Evolutionary conservation across 2,113 vertebrate genomes (phyloP), one percentile per base, ranked within the genome.

Genomic region (Phrynosoma platyrhinos): DNA sequence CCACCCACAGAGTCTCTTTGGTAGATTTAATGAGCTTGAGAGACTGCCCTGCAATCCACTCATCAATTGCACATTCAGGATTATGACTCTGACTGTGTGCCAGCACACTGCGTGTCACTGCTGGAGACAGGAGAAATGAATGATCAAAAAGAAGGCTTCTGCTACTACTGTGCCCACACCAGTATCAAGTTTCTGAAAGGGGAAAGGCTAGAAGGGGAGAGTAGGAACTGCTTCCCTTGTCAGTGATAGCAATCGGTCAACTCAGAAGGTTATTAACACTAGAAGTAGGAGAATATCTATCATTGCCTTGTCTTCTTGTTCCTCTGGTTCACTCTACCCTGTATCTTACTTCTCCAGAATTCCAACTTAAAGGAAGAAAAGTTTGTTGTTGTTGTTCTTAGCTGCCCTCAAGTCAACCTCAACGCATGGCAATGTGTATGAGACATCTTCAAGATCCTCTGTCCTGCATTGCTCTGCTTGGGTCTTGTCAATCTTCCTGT

Each of bases 21-120:
- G 78, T 82, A 53, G 69, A 55, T 32, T 68, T 89, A 86, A 86
- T 82, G 72, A 76, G 25, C 79, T 21, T n/a, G 36, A 82, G 47
- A 30, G 3, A 3, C 30, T 68, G 71, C 71, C 72, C 64, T 81
- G 79, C 78, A 58, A 68, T 75, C 79, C 36, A 68, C 84, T 81
- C 62, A 40, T 86, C 79, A 82, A 77, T 21, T 40, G 79, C 32
- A 58, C 84, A 68, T 69, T 7, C 18, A 76, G 71, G 42, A 77
- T 82, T 68, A 82, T 55, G n/a, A n/a, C 32, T 82, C 55, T 14
- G 9, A 36, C 55, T 52, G 40, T 42, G 71, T 20, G 71, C 77
- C 20, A 21, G 53, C n/a, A 6, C n/a, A 32, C 47, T n/a, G 16
- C 1, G n/a, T n/a, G 16, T 76, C 79, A 55, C 72, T 86, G 52